Percentiles rank a stretch among this genome's conserved stretches.
phyloP scores from a whole-genome alignment of 2,888 invertebrate species.

The Drosophila stalkeri region DNA sequence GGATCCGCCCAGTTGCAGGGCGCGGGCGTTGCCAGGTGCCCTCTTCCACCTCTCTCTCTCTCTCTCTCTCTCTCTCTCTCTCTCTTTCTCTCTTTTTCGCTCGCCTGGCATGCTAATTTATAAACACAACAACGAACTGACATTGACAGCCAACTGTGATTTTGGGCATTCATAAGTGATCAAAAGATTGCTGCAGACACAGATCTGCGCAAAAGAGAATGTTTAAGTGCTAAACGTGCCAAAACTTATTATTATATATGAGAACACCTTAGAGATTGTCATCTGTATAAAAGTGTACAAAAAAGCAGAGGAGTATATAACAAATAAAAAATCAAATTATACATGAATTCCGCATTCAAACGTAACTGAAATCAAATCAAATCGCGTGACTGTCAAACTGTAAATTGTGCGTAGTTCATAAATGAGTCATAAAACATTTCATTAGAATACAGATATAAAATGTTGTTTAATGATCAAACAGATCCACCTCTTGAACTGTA shows the following conservation, averaged over 20 bases:
- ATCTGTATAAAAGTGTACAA: neutral
- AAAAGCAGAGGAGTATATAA: neutral
- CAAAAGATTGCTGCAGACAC: conserved; percentile 20
- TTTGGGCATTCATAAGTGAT: conserved; percentile 52
- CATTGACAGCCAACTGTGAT: conserved; percentile 58
- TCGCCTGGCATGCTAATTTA: conserved; percentile 64
- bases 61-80: too few relatives aligned
- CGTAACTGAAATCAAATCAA: neutral
- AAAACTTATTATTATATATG: conserved; percentile 4
- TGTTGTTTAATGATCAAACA: conserved; percentile 34
- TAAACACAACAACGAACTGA: conserved; percentile 60
- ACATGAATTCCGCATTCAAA: neutral
- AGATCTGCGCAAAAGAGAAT: conserved; percentile 27
- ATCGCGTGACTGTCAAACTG: conserved; percentile 29
- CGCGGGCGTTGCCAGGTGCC: neutral
- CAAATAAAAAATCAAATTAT: neutral
- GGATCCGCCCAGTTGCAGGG: conserved; percentile 55
- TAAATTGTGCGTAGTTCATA: conserved; percentile 14
- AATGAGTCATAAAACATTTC: conserved; percentile 10
- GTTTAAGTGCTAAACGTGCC: conserved; percentile 9
- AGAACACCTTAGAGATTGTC: conserved; percentile 1
- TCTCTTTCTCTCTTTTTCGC: too few relatives aligned
- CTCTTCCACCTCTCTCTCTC: neutral
- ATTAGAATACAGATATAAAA: conserved; percentile 15
- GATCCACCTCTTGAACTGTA: conserved; percentile 17